Conservation (phyloP, 2,888 invertebrate genomes). For the Venustoraphidia nigricollis region DNA sequence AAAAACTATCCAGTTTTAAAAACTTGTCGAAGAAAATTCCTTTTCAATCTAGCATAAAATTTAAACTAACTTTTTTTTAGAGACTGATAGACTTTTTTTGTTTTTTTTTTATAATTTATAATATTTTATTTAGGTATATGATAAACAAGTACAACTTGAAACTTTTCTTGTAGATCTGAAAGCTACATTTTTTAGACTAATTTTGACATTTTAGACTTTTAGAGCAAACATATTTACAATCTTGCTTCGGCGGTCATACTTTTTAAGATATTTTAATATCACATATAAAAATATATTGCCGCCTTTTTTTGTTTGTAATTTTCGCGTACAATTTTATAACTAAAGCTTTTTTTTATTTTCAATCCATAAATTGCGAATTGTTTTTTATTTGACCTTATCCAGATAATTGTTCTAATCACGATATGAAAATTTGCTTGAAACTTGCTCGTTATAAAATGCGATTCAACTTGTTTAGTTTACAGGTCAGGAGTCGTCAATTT, state of each 20-base stretch:
- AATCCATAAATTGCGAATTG: too few species aligned
- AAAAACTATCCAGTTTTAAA: too few species aligned
- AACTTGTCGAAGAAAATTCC: background rate
- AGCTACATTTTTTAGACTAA: too few species aligned
- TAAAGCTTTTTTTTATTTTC: too few species aligned
- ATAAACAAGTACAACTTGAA: too few species aligned
- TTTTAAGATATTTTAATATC: conserved; percentile 6
- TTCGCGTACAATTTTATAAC: background rate
- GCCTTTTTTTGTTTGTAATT: background rate
- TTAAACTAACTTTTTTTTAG: conserved; percentile 2
- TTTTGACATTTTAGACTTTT: background rate
- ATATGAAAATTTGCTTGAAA: too few species aligned
- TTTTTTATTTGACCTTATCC: too few species aligned
- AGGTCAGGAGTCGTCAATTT: too few species aligned
- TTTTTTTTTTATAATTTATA: conserved; percentile 2
- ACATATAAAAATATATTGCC: conserved; percentile 10
- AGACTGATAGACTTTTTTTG: conserved; percentile 2
- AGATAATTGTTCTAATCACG: too few species aligned
- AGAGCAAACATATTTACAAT: background rate
- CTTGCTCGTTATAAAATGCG: too few species aligned
- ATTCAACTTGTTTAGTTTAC: too few species aligned
- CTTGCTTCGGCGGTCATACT: background rate
- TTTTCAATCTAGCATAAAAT: conserved; percentile 3
- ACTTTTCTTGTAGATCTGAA: too few species aligned
- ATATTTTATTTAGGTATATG: background rate